Evolutionary conservation across 2,888 invertebrate genomes (phyloP), one percentile per base, ranked within the genome.

Genomic region (Microctonus hyperodae): DNA sequence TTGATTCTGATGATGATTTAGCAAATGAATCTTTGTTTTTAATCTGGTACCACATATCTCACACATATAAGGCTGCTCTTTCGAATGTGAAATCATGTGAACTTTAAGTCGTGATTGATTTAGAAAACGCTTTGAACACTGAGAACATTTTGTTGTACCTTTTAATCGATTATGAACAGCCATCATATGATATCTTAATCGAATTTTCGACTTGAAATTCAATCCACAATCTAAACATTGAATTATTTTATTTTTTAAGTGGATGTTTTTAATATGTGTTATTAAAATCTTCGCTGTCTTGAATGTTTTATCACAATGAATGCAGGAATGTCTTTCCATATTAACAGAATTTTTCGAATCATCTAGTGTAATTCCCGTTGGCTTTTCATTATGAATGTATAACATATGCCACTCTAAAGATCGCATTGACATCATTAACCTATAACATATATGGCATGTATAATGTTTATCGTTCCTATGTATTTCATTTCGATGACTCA

Each of bases 201-300:
- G 76, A 0, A 83, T 82, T 62, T 83, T 83, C 0, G 83, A 83
- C 0, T 79, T 81, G 58, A 83, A 83, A 3, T 75, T 75, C 35
- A 72, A 63, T 4, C 81, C 83, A 33, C 83, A 83, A 53, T 83
- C 83, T 20, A 75, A 61, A 61, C 83, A 83, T 35, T 83, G 83
- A 35, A 83, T 79, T 0, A 82, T 83, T 55, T 83, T 80, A 60
- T 83, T 83, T 25, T 82, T 78, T 63, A 79, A 78, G 23, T 83
- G 83, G 1, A 83, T 81, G 65, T 83, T 83, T 64, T 83, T 83
- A 2, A 83, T 79, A 60, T 83, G 83, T 1, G 83, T 83, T 6
- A 83, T 68, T n/a, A 83, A 67, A 57, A 83, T 83, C 82, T 83
- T 82, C 61, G 83, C 83, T 0, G 83, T 83, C 64, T 83, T 83